Percentiles rank a stretch among this genome's conserved stretches.
These are phyloP conservation scores for Diachasmimorpha longicaudata DNA, from an alignment of 1,140 invertebrate genomes.

Conservation along the genomic window DNA sequence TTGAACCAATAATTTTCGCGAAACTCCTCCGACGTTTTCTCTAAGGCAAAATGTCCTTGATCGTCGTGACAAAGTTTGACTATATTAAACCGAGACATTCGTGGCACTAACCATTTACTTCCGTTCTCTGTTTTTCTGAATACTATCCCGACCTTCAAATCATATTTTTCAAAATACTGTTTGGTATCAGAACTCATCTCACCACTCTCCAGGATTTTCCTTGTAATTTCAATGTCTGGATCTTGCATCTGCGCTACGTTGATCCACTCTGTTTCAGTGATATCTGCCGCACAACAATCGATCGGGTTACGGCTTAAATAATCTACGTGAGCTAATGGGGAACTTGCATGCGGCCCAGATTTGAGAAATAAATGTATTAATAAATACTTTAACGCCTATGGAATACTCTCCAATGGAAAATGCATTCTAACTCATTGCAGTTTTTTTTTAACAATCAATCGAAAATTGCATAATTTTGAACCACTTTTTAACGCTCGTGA, in stretches of 20 bases:
- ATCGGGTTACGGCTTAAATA: slow-evolving; percentile 31
- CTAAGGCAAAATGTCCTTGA: slow-evolving; percentile 37
- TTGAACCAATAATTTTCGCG: slow-evolving; percentile 37
- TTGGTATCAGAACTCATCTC: not conserved
- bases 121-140: slow-evolving; percentile 30
- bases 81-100: slow-evolving; percentile 39
- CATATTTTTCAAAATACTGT: slow-evolving; percentile 27
- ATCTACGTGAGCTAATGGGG: slow-evolving; percentile 49
- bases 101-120: slow-evolving; percentile 45
- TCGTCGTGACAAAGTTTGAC: slow-evolving; percentile 46
- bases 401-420: too few species aligned
- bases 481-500: too few species aligned
- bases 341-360: too few species aligned
- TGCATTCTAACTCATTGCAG: too few species aligned
- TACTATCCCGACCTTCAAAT: slow-evolving; percentile 19
- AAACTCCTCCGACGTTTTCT: slow-evolving; percentile 36
- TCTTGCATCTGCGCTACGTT: slow-evolving; percentile 22
- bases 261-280: slow-evolving; percentile 8
- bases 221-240: slow-evolving; percentile 2
- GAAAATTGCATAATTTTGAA: too few species aligned
- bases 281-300: not conserved
- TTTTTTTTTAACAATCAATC: too few species aligned
- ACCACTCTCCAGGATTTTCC: not conserved
- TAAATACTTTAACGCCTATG: too few species aligned
- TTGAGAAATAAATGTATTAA: too few species aligned